Evolutionary conservation across 1,140 invertebrate species (phyloP).

Genomic region (Lerema accius): DNA sequence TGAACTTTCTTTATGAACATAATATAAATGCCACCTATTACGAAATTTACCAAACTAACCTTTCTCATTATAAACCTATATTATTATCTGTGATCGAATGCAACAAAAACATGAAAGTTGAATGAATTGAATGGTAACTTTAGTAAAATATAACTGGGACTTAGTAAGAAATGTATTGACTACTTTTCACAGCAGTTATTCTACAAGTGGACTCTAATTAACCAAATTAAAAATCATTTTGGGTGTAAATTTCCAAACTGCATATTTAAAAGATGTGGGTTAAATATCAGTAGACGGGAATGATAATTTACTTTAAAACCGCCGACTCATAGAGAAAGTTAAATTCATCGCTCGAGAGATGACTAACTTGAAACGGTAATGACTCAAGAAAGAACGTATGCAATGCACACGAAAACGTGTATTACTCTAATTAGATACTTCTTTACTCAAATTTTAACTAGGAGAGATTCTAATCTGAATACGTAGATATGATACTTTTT

Average conservation of each 20-base stretch:
- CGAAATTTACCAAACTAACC: too few relatives aligned
- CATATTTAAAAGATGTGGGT: slow-evolving; percentile 28
- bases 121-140: too few relatives aligned
- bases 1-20: too few relatives aligned
- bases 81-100: too few relatives aligned
- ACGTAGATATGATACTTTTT: too few relatives aligned
- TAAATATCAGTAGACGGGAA: slow-evolving; percentile 42
- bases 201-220: slow-evolving; percentile 15
- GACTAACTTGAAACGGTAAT: slow-evolving; percentile 10
- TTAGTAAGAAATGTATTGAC: background rate
- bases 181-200: background rate
- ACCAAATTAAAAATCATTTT: slow-evolving; percentile 24
- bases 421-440: background rate
- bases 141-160: too few relatives aligned
- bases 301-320: slow-evolving; percentile 47
- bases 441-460: too few relatives aligned
- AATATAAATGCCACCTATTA: too few relatives aligned
- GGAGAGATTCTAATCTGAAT: too few relatives aligned
- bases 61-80: too few relatives aligned
- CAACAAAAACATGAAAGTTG: too few relatives aligned
- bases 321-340: slow-evolving; percentile 61
- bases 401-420: background rate
- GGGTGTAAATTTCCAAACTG: slow-evolving; percentile 25
- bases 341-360: slow-evolving; percentile 26
- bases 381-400: slow-evolving; percentile 13